Percentiles rank a stretch among this genome's conserved stretches.
Conservation (phyloP, 2,113 vertebrate genomes). For the Pseudopipra pipra region DNA sequence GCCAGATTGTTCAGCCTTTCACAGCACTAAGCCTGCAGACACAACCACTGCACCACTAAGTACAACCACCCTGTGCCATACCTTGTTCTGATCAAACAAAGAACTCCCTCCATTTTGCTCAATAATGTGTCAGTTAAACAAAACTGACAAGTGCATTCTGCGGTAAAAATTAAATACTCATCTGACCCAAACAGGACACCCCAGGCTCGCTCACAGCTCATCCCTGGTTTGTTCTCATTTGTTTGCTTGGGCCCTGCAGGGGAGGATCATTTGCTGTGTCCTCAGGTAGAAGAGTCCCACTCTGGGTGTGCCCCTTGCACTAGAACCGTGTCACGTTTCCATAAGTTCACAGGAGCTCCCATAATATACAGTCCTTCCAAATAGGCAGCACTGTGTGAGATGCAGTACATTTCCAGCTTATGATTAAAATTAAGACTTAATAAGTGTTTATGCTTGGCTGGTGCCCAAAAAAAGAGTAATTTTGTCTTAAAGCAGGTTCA, state of each 20-base stretch:
- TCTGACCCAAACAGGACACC: background rate
- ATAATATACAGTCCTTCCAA: constrained; percentile 48
- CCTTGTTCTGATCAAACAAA: background rate
- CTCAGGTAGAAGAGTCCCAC: background rate
- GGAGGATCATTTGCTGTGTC: background rate
- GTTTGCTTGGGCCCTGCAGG: background rate
- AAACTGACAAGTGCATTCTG: background rate
- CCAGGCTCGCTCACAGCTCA: background rate
- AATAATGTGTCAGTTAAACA: background rate
- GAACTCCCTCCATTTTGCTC: background rate
- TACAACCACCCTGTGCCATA: background rate
- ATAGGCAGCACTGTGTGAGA: constrained; percentile 57
- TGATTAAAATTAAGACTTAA: constrained; percentile 67
- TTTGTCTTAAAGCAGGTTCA: constrained; percentile 73
- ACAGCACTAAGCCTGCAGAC: background rate
- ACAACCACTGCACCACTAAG: background rate
- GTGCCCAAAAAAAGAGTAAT: constrained; percentile 70
- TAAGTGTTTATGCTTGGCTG: constrained; percentile 72
- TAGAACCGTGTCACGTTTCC: constrained; percentile 18
- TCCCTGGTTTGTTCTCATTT: background rate
- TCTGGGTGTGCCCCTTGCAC: background rate
- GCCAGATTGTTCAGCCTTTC: background rate
- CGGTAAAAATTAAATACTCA: background rate
- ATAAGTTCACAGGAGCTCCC: constrained; percentile 16
- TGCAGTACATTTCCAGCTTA: constrained; percentile 51